Conservation (phyloP, 2,797 vertebrate species). For the Lutjanus argentimaculatus region DNA sequence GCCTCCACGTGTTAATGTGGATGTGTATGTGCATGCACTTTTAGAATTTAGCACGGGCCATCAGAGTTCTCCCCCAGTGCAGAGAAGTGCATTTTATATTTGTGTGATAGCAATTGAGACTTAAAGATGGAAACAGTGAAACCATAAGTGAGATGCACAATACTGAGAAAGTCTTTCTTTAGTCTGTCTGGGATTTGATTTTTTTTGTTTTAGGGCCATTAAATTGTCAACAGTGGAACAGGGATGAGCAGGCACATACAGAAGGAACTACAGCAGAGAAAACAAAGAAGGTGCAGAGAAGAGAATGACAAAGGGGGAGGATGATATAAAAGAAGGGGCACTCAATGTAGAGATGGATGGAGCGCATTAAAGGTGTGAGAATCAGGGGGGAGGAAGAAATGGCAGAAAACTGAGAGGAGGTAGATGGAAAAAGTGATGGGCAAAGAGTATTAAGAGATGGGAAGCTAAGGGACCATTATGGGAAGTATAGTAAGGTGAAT, state of each 20-base stretch:
- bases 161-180: neutral
- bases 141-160: slow-evolving; percentile 23
- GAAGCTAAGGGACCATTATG: slow-evolving; percentile 27
- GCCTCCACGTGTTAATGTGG: neutral
- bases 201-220: slow-evolving; percentile 49
- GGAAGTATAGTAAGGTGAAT: slow-evolving; percentile 24
- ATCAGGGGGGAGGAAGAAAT: slow-evolving; percentile 37
- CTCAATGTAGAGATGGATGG: slow-evolving; percentile 54
- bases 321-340: slow-evolving; percentile 58
- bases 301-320: slow-evolving; percentile 52
- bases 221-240: slow-evolving; percentile 23
- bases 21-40: neutral
- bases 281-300: slow-evolving; percentile 37
- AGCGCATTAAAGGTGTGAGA: slow-evolving; percentile 62
- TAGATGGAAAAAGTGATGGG: slow-evolving; percentile 47
- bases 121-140: slow-evolving; percentile 25
- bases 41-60: neutral
- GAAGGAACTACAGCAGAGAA: slow-evolving; percentile 29
- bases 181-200: slow-evolving; percentile 35
- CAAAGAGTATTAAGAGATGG: slow-evolving; percentile 52
- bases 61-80: neutral
- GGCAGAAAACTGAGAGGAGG: slow-evolving; percentile 43
- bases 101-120: slow-evolving; percentile 36
- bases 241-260: slow-evolving; percentile 12
- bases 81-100: slow-evolving; percentile 28